Evolutionary conservation across 2,888 invertebrate species (phyloP), one percentile per base, ranked within the genome.

Genomic region (Lobophora halterata): DNA sequence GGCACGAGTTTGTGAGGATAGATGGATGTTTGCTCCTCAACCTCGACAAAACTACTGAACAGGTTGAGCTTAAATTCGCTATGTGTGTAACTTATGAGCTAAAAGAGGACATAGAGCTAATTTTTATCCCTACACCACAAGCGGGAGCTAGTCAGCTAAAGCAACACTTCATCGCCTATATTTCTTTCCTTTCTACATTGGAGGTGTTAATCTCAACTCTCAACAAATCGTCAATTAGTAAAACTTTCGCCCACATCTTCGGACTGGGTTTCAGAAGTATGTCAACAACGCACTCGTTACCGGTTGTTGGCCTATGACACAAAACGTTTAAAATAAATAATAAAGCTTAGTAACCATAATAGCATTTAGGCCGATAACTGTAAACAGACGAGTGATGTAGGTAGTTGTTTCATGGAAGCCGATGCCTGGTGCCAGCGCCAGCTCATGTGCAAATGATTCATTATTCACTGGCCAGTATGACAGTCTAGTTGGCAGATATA

Each of bases 351-450:
- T 57, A 53, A 57, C 58, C n/a, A n/a, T 43, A 46, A 63, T 59
- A 67, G 49, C 61, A 73, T 70, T 63, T 59, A 53, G 66, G 58
- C 53, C 65, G 50, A 33, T 74, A 72, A 70, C 71, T 66, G 70
- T 70, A 69, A 52, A 64, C 48, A 42, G 39, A 44, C 42, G 51
- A 49, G 45, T 35, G 40, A 48, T 39, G 54, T 55, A 54, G 41
- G 33, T 45, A 54, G 26, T 41, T 38, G 34, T 37, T 52, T 56
- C 43, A 47, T 30, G 37, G 51, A 58, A 63, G 44, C 54, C 45
- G 51, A 58, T 62, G 44, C 54, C 45, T 57, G 46, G 56, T 48
- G 46, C 30, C 32, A 28, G 21, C 26, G 58, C 41, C 59, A 55
- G 58, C 55, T 65, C 61, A 65, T 62, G 21, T 46, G 46, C 42